phyloP scores from a whole-genome alignment of 1,140 invertebrate genomes.

The Globodera ellingtonae region DNA sequence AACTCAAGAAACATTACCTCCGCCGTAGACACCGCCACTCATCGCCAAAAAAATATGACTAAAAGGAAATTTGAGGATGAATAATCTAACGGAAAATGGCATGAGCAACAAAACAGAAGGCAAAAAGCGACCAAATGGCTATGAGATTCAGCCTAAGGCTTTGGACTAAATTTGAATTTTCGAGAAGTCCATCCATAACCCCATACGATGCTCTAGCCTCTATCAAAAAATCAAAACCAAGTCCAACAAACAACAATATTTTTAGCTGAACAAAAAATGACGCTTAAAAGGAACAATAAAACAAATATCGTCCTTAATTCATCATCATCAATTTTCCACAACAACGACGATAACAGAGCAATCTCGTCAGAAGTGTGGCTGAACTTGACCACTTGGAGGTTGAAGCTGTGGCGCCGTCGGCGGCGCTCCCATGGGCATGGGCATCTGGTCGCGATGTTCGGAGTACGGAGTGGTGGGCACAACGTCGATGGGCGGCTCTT shows the following conservation, averaged over 20 bases:
- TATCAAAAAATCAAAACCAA: background rate
- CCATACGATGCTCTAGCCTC: no score
- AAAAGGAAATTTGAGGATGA: background rate
- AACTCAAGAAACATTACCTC: constrained; percentile 42
- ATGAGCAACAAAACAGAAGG: background rate
- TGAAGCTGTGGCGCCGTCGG: background rate
- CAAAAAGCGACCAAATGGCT: background rate
- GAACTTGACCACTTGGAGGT: background rate
- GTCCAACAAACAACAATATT: background rate
- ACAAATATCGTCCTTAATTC: background rate
- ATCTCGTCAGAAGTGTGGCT: background rate
- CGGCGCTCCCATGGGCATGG: background rate
- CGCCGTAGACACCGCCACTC: constrained; percentile 50
- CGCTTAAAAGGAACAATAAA: background rate
- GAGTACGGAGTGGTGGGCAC: constrained; percentile 56
- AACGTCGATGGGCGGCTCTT: constrained; percentile 56
- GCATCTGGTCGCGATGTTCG: constrained; percentile 50
- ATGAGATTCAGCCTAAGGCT: background rate
- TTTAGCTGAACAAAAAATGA: background rate
- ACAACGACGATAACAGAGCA: background rate
- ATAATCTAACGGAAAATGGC: background rate
- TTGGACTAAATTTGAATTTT: background rate
- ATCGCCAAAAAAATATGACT: constrained; percentile 1
- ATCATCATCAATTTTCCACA: background rate
- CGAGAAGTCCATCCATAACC: no score